phyloP scores from a whole-genome alignment of 2,113 vertebrate genomes.

The Dasypus novemcinctus region DNA sequence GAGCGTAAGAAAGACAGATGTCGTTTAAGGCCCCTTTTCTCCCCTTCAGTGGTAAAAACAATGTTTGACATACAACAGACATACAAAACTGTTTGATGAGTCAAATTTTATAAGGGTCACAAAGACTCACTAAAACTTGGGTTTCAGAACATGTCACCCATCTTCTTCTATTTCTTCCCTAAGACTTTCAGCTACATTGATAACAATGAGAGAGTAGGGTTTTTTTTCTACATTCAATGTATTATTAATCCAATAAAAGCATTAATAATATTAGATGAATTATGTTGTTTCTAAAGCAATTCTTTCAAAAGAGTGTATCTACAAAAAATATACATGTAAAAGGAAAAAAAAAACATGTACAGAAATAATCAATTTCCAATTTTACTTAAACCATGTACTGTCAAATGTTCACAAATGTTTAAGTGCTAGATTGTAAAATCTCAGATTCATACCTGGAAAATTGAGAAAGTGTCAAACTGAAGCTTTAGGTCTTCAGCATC shows the following conservation, averaged over 20 bases:
- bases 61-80: not conserved
- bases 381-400: slow-evolving; percentile 15
- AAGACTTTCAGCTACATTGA: not conserved
- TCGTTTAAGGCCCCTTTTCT: not conserved
- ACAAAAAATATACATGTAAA: not conserved
- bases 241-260: not conserved
- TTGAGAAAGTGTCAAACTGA: not conserved
- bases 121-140: not conserved
- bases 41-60: not conserved
- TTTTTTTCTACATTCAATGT: not conserved
- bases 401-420: slow-evolving; percentile 9
- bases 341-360: not conserved
- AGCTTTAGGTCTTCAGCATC: not conserved
- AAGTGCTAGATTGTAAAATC: slow-evolving; percentile 32
- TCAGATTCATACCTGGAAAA: slow-evolving; percentile 36
- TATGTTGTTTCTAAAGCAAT: not conserved
- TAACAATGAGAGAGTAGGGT: not conserved
- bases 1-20: not conserved
- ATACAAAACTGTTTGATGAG: not conserved
- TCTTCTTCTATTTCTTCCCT: not conserved
- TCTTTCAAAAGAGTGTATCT: too few relatives aligned
- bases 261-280: not conserved
- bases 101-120: not conserved
- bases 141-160: not conserved
- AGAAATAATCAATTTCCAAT: slow-evolving; percentile 37